Percentiles rank a stretch among this genome's conserved stretches.
phyloP scores from a whole-genome alignment of 2,797 vertebrate species.

The Monodelphis domestica region DNA sequence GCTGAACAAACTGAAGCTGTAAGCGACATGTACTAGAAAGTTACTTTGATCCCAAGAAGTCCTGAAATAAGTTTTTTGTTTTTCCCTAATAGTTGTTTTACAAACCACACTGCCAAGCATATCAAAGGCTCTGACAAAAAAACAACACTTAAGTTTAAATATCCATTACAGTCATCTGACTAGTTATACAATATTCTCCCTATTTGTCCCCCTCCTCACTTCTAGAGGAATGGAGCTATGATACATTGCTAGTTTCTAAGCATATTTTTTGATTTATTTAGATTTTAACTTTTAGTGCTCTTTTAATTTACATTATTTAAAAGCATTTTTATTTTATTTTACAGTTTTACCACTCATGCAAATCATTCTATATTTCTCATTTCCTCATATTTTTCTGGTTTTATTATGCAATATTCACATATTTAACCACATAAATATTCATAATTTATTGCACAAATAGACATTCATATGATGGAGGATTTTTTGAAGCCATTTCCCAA shows the following conservation, averaged over 20 bases:
- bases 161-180: neutral
- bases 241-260: too few species aligned
- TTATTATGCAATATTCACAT: neutral
- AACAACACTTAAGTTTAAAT: neutral
- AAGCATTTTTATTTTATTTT: too few species aligned
- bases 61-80: neutral
- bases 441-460: neutral
- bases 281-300: too few species aligned
- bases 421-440: too few species aligned
- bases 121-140: neutral
- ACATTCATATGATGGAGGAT: neutral
- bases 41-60: neutral
- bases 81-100: neutral
- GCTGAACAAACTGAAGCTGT: neutral
- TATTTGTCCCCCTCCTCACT: neutral
- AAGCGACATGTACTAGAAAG: neutral
- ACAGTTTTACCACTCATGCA: neutral
- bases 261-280: too few species aligned
- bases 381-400: neutral
- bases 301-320: too few species aligned
- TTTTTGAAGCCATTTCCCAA: neutral
- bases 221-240: neutral
- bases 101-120: neutral
- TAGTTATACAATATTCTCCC: neutral
- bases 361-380: neutral